Conservation (phyloP, 2,888 invertebrate genomes). For the Meliscaeva auricollis region DNA sequence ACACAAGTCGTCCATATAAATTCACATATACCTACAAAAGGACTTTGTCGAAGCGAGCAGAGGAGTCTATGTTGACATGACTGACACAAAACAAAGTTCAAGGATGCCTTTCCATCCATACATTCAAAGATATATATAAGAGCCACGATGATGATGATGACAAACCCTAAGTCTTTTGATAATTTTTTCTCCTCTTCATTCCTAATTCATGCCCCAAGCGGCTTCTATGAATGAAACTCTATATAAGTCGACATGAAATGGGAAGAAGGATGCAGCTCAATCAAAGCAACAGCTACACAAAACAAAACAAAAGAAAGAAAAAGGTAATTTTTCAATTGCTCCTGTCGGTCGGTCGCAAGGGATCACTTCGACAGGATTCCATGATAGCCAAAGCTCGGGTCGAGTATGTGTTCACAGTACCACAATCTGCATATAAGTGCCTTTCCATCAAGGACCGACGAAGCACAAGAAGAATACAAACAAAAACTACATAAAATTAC, state of each 20-base stretch:
- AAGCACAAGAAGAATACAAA: slow-evolving; percentile 31
- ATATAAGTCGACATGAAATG: background rate
- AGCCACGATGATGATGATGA: background rate
- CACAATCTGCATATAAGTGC: slow-evolving; percentile 74
- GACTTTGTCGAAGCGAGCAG: slow-evolving; percentile 13
- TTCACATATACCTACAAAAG: slow-evolving; percentile 6
- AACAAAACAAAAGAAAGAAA: slow-evolving; percentile 23
- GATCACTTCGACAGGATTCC: slow-evolving; percentile 47
- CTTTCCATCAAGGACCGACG: slow-evolving; percentile 68
- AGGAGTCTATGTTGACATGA: slow-evolving; percentile 64
- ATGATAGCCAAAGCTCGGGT: slow-evolving; percentile 44
- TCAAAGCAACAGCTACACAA: slow-evolving; percentile 67
- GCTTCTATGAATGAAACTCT: background rate
- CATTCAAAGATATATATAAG: background rate
- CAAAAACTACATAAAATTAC: slow-evolving; percentile 57
- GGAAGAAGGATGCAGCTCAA: slow-evolving; percentile 39
- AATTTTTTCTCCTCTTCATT: slow-evolving; percentile 55
- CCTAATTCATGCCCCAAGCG: slow-evolving; percentile 63
- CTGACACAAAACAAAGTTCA: slow-evolving; percentile 54
- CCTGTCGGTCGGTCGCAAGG: slow-evolving; percentile 59
- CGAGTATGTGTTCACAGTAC: slow-evolving; percentile 47
- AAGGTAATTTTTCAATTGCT: slow-evolving; percentile 74
- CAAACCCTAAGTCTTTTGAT: slow-evolving; percentile 65
- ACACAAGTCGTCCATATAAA: background rate
- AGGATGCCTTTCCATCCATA: slow-evolving; percentile 42